Conservation (phyloP, 1,140 invertebrate species). For the Brachionus koreanus region DNA sequence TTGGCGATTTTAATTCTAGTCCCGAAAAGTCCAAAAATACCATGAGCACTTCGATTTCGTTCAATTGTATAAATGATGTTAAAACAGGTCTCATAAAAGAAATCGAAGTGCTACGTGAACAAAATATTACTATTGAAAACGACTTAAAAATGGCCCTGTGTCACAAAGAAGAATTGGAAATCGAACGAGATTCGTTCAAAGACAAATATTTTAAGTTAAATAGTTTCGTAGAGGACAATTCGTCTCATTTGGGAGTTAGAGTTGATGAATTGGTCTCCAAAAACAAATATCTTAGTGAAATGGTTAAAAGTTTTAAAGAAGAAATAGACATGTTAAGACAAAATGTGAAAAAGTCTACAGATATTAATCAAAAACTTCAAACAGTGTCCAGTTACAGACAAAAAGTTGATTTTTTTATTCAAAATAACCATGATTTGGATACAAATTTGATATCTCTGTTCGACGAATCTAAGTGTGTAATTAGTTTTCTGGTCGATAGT, state of each 20-base stretch:
- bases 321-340: constrained; percentile 2
- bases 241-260: not conserved
- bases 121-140: constrained; percentile 21
- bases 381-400: not conserved
- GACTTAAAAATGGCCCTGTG: constrained; percentile 8
- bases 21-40: not conserved
- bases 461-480: not conserved
- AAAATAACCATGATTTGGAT: not conserved
- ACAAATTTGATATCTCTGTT: not conserved
- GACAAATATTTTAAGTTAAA: constrained; percentile 26
- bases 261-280: constrained; percentile 19
- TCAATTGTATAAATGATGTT: not conserved
- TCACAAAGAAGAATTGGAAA: constrained; percentile 42
- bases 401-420: not conserved
- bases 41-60: not conserved
- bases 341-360: not conserved
- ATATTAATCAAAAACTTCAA: not conserved
- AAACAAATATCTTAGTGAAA: constrained; percentile 29
- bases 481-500: not conserved
- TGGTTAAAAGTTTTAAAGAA: not conserved
- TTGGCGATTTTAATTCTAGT: not conserved
- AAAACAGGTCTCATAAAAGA: not conserved
- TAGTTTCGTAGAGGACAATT: not conserved
- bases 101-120: constrained; percentile 23
- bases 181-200: constrained; percentile 39